Conservation (phyloP, 2,113 vertebrate genomes). For the Pteropus alecto region DNA sequence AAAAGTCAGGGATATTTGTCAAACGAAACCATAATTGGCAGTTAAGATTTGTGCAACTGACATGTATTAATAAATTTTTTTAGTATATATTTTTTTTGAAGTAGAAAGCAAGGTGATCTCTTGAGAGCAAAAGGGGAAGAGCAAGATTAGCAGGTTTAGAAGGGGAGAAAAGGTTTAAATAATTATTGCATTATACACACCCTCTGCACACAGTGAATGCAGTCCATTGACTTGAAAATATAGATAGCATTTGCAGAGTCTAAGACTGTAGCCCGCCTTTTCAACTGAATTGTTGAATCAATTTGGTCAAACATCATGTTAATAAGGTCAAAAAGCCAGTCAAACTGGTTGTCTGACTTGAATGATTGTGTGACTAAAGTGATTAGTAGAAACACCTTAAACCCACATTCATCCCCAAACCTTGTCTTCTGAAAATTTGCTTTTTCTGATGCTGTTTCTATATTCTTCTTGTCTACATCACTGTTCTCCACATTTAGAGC, state of each 20-base stretch:
- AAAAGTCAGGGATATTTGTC: not conserved
- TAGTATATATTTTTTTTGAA: not conserved
- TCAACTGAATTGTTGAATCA: not conserved
- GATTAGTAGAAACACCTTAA: not conserved
- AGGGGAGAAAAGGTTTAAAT: not conserved
- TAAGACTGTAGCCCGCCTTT: not conserved
- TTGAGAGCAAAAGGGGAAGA: not conserved
- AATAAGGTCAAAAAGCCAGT: slow-evolving; percentile 45
- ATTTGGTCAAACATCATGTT: slow-evolving; percentile 36
- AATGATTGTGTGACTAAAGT: not conserved
- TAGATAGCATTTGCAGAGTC: slow-evolving; percentile 18
- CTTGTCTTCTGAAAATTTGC: not conserved
- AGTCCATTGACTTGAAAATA: not conserved
- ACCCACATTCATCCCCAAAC: not conserved
- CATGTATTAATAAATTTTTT: not conserved
- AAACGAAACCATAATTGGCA: not conserved
- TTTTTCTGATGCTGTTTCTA: not conserved
- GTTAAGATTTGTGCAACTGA: not conserved
- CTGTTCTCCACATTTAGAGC: not conserved
- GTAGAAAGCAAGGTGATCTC: not conserved
- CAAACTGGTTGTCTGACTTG: slow-evolving; percentile 20
- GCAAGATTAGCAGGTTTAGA: not conserved
- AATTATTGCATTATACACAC: not conserved
- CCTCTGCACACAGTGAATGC: not conserved
- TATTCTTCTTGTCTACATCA: not conserved